Base-by-base conservation (phyloP, 2,888 invertebrate species). In the Aleiodes leptofemur region DNA sequence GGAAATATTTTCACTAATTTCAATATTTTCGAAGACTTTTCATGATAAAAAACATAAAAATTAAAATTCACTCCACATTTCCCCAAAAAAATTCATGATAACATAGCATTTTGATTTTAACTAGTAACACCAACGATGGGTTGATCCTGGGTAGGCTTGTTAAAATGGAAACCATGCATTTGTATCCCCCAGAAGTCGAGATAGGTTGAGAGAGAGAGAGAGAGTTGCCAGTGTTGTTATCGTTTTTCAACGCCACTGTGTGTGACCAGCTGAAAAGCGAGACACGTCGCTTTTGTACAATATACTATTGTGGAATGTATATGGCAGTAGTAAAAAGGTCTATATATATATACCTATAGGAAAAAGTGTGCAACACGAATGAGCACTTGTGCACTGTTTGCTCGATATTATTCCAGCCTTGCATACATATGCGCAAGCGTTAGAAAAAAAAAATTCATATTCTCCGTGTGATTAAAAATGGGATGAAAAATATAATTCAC, bases 211-310 rank as follows among this genome's bases (percentile, higher is more conserved):
- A 23, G 23, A 23, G 23, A 23, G 23, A 23, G 23, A 23, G 23
- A 23, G 68, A 69, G 73, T 51, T 51, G 51, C 61, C 23, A 23
- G 69, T 51, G 69, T 69, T 43, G 64, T 70, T 75, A 75, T 75
- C 74, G 71, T 75, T 75, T 75, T 71, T 75, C 71, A 75, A 71
- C 64, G 74, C 57, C 64, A 55, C 56, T 66, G 76, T 72, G 70
- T 66, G 76, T 72, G 70, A 66, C 70, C 74, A 66, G 72, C n/a
- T 75, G 74, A 71, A 77, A 79, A 75, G 73, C 74, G 74, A 79
- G 74, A 77, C 73, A 71, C 72, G 66, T 77, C 73, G 76, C 76
- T 77, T 23, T 76, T 79, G 76, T 75, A 48, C 68, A 66, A 71
- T 74, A 74, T 66, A 64, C 74, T 53, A 74, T 74, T 74, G 61